Percentiles rank a stretch among this genome's conserved stretches.
These are phyloP conservation scores for Poeciliopsis paucimaculata DNA, from an alignment of 2,797 vertebrate species.

Conservation along the genomic window DNA sequence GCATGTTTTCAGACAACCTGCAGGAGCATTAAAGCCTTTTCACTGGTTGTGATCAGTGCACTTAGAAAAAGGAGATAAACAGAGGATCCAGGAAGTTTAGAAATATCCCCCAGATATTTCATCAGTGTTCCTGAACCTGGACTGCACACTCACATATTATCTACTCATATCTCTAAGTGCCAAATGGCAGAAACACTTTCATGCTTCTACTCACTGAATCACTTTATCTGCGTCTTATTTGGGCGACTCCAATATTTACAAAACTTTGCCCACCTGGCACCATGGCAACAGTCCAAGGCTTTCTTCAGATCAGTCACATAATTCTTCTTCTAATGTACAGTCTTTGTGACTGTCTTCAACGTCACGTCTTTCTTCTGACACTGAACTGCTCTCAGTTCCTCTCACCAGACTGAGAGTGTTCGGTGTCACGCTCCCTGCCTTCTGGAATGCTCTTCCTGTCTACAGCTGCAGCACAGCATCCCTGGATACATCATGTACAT, in stretches of 20 bases:
- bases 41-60: not conserved
- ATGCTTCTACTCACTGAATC: not conserved
- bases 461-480: not conserved
- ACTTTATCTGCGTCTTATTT: not conserved
- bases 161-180: not conserved
- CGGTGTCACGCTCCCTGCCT: not conserved
- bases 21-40: not conserved
- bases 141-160: not conserved
- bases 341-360: not conserved
- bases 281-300: not conserved
- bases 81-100: not conserved
- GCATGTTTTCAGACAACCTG: too few species aligned
- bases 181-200: not conserved
- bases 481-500: not conserved
- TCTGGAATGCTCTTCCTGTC: not conserved
- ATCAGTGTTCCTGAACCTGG: not conserved
- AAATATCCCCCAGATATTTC: not conserved
- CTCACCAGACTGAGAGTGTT: not conserved
- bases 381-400: not conserved
- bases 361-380: not conserved
- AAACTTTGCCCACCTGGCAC: not conserved
- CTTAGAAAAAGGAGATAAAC: not conserved
- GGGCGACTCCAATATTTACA: not conserved
- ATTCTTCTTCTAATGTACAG: not conserved
- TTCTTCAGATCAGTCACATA: not conserved